Evolutionary conservation across 2,113 vertebrate genomes (phyloP).

Genomic region (Machaerirhynchus nigripectus): DNA sequence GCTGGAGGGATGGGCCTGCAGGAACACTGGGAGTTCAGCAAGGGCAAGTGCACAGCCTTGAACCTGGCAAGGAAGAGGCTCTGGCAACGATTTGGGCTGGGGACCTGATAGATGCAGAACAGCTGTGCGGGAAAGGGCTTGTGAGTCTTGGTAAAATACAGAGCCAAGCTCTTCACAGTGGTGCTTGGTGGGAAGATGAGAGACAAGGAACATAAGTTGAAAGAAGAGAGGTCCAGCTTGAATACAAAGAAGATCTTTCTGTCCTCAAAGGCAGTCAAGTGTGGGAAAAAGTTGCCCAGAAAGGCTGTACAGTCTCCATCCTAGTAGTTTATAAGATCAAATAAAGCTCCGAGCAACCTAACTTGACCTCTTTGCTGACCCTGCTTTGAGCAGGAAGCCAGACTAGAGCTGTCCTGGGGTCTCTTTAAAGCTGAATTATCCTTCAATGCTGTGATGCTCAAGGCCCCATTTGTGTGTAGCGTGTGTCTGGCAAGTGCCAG

Average conservation of each 20-base stretch:
- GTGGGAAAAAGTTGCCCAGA: neutral
- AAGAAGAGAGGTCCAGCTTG: neutral
- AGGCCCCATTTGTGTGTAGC: neutral
- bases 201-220: neutral
- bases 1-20: neutral
- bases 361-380: neutral
- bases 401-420: neutral
- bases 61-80: neutral
- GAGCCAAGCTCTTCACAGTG: neutral
- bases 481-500: neutral
- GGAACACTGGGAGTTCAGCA: neutral
- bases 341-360: neutral
- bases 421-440: neutral
- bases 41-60: neutral
- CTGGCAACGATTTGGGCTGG: neutral
- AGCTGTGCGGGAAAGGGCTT: neutral
- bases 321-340: neutral
- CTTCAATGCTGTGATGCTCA: rapidly evolving
- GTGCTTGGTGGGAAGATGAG: neutral
- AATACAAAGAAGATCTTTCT: neutral
- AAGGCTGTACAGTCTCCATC: neutral
- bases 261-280: neutral
- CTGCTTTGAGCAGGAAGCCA: neutral
- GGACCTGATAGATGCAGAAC: neutral
- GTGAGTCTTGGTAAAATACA: neutral